These are phyloP conservation scores for Gadus chalcogrammus DNA, from an alignment of 2,113 vertebrate genomes.

Conservation along the genomic window DNA sequence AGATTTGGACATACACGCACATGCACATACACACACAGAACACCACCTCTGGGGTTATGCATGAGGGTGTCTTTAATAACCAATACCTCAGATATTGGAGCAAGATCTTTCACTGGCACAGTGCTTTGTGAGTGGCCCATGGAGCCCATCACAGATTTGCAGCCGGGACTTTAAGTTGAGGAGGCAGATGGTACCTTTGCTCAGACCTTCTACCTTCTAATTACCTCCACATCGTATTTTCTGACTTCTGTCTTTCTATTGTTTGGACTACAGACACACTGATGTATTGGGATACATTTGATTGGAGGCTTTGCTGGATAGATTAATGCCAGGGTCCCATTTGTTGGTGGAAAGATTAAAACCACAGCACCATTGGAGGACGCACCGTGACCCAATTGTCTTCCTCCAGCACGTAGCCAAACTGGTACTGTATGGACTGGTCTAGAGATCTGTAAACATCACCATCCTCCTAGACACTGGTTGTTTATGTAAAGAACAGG, in stretches of 20 bases:
- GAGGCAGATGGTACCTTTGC: background rate
- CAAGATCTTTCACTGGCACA: conserved; percentile 25
- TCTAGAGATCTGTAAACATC: too few species aligned
- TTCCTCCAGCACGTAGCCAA: too few species aligned
- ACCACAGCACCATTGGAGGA: too few species aligned
- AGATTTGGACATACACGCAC: too few species aligned
- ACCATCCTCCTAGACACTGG: too few species aligned
- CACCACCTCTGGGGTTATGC: background rate
- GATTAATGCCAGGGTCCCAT: too few species aligned
- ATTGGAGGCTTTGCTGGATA: background rate
- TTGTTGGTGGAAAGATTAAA: too few species aligned
- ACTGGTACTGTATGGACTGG: too few species aligned
- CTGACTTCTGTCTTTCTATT: conserved; percentile 12
- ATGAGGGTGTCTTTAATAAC: too few species aligned
- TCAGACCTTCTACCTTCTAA: background rate
- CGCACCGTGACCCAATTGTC: too few species aligned
- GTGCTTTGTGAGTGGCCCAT: conserved; percentile 16
- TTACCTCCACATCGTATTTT: background rate
- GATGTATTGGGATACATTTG: conserved; percentile 1
- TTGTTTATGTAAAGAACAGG: too few species aligned
- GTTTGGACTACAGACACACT: conserved; percentile 6
- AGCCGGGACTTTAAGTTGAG: conserved; percentile 13
- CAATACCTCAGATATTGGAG: conserved; percentile 9
- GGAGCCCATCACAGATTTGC: conserved; percentile 17
- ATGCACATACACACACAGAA: background rate